Conservation (phyloP, 2,797 vertebrate genomes). For the Sciurus vulgaris region DNA sequence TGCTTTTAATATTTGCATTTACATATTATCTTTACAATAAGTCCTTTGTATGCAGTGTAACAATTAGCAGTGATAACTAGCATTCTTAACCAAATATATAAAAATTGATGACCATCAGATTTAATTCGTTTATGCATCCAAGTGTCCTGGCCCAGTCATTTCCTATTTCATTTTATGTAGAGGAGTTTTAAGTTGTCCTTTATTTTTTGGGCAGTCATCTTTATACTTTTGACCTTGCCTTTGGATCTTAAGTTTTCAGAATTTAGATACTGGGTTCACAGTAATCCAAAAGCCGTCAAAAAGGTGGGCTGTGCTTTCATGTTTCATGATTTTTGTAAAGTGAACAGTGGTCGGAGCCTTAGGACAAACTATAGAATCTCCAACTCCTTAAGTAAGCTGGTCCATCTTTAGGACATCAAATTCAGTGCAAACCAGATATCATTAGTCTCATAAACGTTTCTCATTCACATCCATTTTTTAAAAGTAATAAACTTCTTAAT, state of each 20-base stretch:
- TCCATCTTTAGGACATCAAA: neutral
- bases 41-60: neutral
- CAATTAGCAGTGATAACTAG: neutral
- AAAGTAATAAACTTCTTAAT: neutral
- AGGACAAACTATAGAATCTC: neutral
- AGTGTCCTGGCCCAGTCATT: neutral
- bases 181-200: neutral
- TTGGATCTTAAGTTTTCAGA: conserved; percentile 45
- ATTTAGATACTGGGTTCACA: conserved; percentile 39
- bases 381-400: neutral
- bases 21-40: neutral
- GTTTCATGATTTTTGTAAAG: conserved; percentile 8
- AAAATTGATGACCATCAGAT: neutral
- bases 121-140: conserved; percentile 45
- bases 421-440: neutral
- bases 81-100: conserved; percentile 15
- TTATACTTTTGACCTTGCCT: conserved; percentile 34
- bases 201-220: conserved; percentile 42
- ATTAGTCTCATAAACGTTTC: conserved; percentile 33
- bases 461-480: neutral
- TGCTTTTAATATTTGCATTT: conserved; percentile 45
- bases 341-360: neutral
- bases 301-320: conserved; percentile 1
- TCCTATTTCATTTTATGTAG: conserved; percentile 14
- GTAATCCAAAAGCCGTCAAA: conserved; percentile 38